Percentiles rank a stretch among this genome's conserved stretches.
phyloP scores from a whole-genome alignment of 30 jellyfish, hydroid and myxozoan species.

The Sanderia malayensis region DNA sequence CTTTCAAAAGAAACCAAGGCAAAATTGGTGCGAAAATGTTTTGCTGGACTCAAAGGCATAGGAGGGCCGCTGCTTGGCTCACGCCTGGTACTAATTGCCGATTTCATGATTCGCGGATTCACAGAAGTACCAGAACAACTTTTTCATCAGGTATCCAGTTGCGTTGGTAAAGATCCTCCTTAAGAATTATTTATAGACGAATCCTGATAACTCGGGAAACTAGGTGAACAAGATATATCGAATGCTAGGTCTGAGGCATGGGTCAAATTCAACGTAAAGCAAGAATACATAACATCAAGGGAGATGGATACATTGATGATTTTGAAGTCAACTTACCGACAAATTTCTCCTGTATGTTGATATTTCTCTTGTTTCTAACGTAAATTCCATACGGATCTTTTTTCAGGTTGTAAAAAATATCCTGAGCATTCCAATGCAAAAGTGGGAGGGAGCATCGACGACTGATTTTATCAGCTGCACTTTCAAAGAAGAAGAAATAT shows the following conservation, averaged over 20 bases:
- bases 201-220: too few species aligned
- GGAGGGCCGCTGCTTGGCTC: slow-evolving; percentile 19
- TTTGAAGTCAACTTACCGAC: not conserved
- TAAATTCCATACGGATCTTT: not conserved
- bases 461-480: slow-evolving; percentile 24
- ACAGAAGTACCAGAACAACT: slow-evolving; percentile 33
- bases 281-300: not conserved
- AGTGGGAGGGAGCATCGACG: slow-evolving; percentile 3
- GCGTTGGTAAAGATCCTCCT: not conserved
- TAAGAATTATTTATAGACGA: too few species aligned
- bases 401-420: slow-evolving; percentile 34
- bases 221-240: too few species aligned
- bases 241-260: too few species aligned
- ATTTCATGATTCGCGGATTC: slow-evolving; percentile 37
- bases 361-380: too few species aligned
- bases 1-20: slow-evolving; percentile 37
- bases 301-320: not conserved
- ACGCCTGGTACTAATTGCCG: slow-evolving; percentile 37
- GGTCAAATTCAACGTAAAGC: not conserved
- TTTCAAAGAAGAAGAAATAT: slow-evolving; percentile 53
- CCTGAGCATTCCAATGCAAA: slow-evolving; percentile 34
- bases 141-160: slow-evolving; percentile 35
- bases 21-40: slow-evolving; percentile 27
- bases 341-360: not conserved
- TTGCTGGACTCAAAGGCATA: slow-evolving; percentile 15